Evolutionary conservation across 2,113 vertebrate species (phyloP).

Genomic region (zebrafish (Danio rerio)): GRCz12tu NC_133181.1:48561001-48561500

Average conservation of each 20-base stretch:
- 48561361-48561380: background rate
- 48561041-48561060: slow-evolving; percentile 64
- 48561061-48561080: slow-evolving; percentile 19
- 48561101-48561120: slow-evolving; percentile 45
- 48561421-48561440: too few species aligned
- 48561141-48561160: slow-evolving; percentile 17
- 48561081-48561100: slow-evolving; percentile 2
- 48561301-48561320: slow-evolving; percentile 4
- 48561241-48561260: slow-evolving; percentile 1
- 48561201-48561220: slow-evolving; percentile 1
- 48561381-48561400: too few species aligned
- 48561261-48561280: background rate
- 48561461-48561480: background rate
- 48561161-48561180: slow-evolving; percentile 18
- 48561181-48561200: background rate
- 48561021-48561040: slow-evolving; percentile 77
- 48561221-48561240: slow-evolving; percentile 13
- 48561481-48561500: background rate
- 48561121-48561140: background rate
- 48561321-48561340: background rate
- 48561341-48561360: background rate
- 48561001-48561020: slow-evolving; percentile 76
- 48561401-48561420: too few species aligned
- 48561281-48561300: slow-evolving; percentile 25
- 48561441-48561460: background rate